phyloP scores from a whole-genome alignment of 2,113 vertebrate genomes.

The Gambusia affinis region DNA sequence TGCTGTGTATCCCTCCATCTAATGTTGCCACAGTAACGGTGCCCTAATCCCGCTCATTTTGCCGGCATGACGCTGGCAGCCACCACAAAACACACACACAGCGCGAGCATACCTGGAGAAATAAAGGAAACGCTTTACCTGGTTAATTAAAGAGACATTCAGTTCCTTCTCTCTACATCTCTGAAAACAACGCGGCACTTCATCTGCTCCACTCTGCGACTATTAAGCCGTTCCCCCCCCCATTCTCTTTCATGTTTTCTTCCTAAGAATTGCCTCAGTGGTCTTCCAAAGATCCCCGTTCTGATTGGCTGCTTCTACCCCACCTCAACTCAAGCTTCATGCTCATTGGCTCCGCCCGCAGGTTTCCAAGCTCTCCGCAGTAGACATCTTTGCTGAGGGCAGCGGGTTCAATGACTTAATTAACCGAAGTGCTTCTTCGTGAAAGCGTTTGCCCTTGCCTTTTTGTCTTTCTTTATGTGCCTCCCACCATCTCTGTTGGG shows the following conservation, averaged over 20 bases:
- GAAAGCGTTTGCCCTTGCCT: conserved; percentile 60
- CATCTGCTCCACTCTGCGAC: conserved; percentile 46
- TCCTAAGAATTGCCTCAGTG: conserved; percentile 32
- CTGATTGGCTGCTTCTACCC: conserved; percentile 44
- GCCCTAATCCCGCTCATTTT: conserved; percentile 64
- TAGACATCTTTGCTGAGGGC: conserved; percentile 73
- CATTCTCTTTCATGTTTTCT: conserved; percentile 1
- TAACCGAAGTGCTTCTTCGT: conserved; percentile 70
- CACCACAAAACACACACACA: conserved; percentile 13
- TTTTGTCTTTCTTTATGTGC: conserved; percentile 47
- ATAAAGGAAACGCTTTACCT: conserved; percentile 50
- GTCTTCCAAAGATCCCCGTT: conserved; percentile 31
- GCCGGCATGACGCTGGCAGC: conserved; percentile 52
- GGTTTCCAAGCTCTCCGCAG: conserved; percentile 1
- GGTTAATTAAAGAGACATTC: conserved; percentile 30
- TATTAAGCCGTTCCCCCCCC: conserved; percentile 14
- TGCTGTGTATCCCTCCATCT: conserved; percentile 58
- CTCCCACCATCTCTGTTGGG: conserved; percentile 56
- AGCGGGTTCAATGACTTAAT: conserved; percentile 72
- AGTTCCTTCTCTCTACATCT: conserved; percentile 62
- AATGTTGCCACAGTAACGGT: conserved; percentile 80
- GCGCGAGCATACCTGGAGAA: not conserved
- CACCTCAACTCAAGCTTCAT: conserved; percentile 21
- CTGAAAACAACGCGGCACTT: conserved; percentile 39
- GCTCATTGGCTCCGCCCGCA: conserved; percentile 46